These are phyloP conservation scores for Lycocerus yunnanus DNA, from an alignment of 2,888 invertebrate genomes.

Conservation along the genomic window DNA sequence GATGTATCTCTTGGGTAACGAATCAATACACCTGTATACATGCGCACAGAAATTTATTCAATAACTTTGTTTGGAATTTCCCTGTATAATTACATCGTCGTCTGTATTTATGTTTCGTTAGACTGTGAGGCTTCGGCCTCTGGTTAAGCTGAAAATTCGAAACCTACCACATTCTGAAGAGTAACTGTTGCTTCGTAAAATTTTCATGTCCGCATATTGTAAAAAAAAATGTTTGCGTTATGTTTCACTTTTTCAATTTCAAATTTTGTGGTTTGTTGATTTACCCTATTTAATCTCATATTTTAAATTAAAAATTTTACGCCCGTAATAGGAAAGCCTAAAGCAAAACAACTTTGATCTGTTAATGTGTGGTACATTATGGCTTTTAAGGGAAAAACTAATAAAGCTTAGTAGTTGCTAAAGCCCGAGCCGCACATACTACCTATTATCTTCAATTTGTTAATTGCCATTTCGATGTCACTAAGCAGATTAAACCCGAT, in stretches of 20 bases:
- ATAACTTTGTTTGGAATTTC: constrained; percentile 28
- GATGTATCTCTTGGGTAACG: constrained; percentile 27
- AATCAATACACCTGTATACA: constrained; percentile 35
- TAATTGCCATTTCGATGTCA: not conserved
- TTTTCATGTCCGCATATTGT: constrained; percentile 18
- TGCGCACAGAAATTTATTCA: constrained; percentile 34
- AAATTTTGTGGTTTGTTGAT: constrained; percentile 7
- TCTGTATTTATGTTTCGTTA: constrained; percentile 8
- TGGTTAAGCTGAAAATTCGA: not conserved
- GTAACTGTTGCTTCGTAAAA: constrained; percentile 25
- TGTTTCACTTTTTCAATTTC: constrained; percentile 12
- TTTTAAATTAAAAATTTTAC: not conserved
- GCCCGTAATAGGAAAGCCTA: not conserved
- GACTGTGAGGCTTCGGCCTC: constrained; percentile 8
- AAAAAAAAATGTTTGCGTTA: constrained; percentile 7
- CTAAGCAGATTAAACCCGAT: not conserved
- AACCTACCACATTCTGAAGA: constrained; percentile 5
- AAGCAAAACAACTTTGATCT: not conserved
- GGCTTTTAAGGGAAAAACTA: not conserved
- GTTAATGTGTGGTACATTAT: not conserved
- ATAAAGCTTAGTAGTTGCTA: not conserved
- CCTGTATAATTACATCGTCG: constrained; percentile 32
- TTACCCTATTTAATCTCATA: not conserved
- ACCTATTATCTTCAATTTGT: not conserved
- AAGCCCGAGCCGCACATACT: not conserved